A percentile compares a stretch with the other conserved stretches of the same genome.
phyloP scores from a whole-genome alignment of 2,113 vertebrate species.

The Podarcis raffonei region DNA sequence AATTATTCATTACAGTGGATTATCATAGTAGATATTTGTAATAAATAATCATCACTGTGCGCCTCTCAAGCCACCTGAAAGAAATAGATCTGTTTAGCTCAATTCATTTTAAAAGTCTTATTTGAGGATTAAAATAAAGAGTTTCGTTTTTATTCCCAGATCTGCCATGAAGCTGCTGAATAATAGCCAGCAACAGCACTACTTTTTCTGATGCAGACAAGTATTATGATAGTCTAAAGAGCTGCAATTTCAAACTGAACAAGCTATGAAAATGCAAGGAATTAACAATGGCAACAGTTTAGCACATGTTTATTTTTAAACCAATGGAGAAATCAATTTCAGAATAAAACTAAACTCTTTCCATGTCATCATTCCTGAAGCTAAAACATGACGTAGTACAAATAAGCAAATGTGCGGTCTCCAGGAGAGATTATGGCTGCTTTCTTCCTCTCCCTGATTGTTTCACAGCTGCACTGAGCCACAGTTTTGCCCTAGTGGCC shows the following conservation, averaged over 20 bases:
- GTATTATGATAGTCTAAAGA: accelerated
- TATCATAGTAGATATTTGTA: background rate
- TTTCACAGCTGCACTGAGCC: too few species aligned
- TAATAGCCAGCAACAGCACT: background rate
- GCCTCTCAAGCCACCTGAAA: background rate
- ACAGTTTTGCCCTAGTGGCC: too few species aligned
- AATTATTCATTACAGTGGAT: background rate
- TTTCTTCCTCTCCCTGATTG: too few species aligned
- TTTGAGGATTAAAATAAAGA: background rate
- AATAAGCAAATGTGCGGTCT: too few species aligned
- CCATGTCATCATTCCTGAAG: too few species aligned
- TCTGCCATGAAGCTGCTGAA: background rate
- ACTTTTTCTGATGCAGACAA: background rate
- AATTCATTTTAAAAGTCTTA: background rate
- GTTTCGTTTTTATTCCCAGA: background rate
- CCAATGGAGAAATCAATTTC: background rate
- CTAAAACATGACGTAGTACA: too few species aligned
- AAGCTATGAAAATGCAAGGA: slow-evolving; percentile 23
- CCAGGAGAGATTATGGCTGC: too few species aligned
- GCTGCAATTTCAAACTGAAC: background rate
- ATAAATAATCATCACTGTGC: background rate
- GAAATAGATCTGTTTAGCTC: background rate
- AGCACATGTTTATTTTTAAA: slow-evolving; percentile 16
- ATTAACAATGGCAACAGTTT: slow-evolving; percentile 16
- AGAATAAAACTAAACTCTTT: background rate